These are phyloP conservation scores for Gobius niger DNA, from an alignment of 2,113 vertebrate species.

Conservation along the genomic window DNA sequence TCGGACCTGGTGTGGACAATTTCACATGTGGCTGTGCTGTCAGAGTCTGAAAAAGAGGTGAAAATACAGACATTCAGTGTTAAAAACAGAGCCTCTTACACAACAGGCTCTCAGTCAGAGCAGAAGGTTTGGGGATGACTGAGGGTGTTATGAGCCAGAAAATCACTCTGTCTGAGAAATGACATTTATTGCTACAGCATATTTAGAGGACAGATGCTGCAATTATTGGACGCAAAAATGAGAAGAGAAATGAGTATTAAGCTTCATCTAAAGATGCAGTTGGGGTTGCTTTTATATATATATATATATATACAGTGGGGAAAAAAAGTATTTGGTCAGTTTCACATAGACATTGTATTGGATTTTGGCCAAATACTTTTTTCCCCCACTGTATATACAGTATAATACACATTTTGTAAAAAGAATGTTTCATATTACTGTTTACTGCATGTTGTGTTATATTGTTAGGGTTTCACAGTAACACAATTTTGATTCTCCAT, in stretches of 20 bases:
- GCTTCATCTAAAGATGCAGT: background rate
- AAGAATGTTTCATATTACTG: too few relatives aligned
- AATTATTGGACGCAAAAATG: background rate
- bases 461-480: too few relatives aligned
- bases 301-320: too few relatives aligned
- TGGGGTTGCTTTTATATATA: too few relatives aligned
- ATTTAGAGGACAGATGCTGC: slow-evolving; percentile 7
- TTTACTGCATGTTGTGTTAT: too few relatives aligned
- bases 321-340: too few relatives aligned
- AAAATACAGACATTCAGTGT: slow-evolving; percentile 18
- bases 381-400: too few relatives aligned
- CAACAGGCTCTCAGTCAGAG: slow-evolving; percentile 30
- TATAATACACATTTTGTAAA: too few relatives aligned
- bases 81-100: slow-evolving; percentile 21
- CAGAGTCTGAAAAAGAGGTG: slow-evolving; percentile 78
- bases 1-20: slow-evolving; percentile 93
- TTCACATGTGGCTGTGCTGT: slow-evolving; percentile 87
- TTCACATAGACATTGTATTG: too few relatives aligned
- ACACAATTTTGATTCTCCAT: too few relatives aligned
- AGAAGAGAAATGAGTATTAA: slow-evolving; percentile 4
- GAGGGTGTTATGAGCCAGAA: slow-evolving; percentile 17
- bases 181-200: slow-evolving; percentile 19
- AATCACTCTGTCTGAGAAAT: background rate
- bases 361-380: too few relatives aligned
- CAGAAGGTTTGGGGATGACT: slow-evolving; percentile 28